Evolutionary conservation across 2,888 invertebrate genomes (phyloP), one percentile per base, ranked within the genome.

Genomic region (Scaptomyza caliginosa): DNA sequence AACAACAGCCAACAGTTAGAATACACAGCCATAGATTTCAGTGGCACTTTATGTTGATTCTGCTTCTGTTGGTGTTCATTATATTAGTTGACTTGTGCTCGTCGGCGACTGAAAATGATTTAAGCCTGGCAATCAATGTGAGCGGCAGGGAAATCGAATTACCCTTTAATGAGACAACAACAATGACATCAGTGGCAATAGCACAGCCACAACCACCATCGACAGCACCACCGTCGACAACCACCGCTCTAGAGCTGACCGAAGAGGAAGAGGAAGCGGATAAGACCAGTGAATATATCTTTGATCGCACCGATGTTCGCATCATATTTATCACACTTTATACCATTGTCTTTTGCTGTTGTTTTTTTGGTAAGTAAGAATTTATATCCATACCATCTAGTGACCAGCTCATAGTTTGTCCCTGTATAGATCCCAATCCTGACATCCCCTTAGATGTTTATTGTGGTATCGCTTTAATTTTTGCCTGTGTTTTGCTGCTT

Each of bases 281-380:
- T 57, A 67, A 67, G 24, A 70, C 77, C 40, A 93, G 94, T 67
- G 95, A 95, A 64, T 96, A 94, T 88, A 94, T 96, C 77, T 96
- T 95, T 87, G 96, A 96, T 90, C 93, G 95, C 83, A 93, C 93
- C 50, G 95, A 95, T 89, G 94, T 96, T 55, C 93, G 94, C 87
- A 93, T 94, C 49, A 93, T 95, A 85, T 95, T 96, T 90, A 94
- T 96, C 86, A 94, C 94, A 0, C 92, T 96, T 24, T 96, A 96
- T 89, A 94, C 95, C 2, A 91, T 96, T 69, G 96, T 96, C 17
- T 96, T 96, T 90, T 94, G 95, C 90, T 94, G 95, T 86, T 96
- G 96, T 89, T 95, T 96, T 90, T 95, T 96, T 87, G 96, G 96
- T 96, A 91, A 95, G 96, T 94, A 3, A n/a, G 2, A 43, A 17